Conservation (phyloP, 2,888 invertebrate genomes). For the Protodeltote pygarga region DNA sequence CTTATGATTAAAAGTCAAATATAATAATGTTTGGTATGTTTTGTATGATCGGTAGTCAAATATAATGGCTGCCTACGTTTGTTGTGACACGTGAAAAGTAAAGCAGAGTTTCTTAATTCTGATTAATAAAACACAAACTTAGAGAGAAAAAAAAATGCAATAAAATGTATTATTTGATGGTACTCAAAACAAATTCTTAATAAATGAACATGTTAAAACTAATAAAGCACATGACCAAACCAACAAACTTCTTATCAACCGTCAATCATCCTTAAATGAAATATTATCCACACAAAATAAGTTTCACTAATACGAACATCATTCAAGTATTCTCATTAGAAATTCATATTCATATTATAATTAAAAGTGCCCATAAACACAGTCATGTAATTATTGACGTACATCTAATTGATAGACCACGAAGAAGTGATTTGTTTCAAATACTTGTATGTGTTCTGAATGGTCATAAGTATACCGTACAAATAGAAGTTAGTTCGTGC, state of each 20-base stretch:
- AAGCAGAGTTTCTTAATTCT: too few relatives aligned
- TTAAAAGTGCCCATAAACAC: conserved; percentile 67
- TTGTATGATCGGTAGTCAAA: too few relatives aligned
- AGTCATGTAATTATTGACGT: conserved; percentile 68
- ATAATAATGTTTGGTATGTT: too few relatives aligned
- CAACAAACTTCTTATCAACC: conserved; percentile 18
- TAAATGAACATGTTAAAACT: conserved; percentile 23
- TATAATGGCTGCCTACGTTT: too few relatives aligned
- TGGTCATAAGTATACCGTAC: conserved; percentile 16
- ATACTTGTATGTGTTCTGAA: conserved; percentile 41
- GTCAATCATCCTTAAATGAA: conserved; percentile 45
- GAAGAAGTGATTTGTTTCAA: conserved; percentile 65
- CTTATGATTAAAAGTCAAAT: too few relatives aligned
- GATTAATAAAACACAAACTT: too few relatives aligned
- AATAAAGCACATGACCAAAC: conserved; percentile 23
- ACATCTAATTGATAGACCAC: conserved; percentile 75
- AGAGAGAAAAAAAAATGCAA: too few relatives aligned
- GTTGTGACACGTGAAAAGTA: too few relatives aligned
- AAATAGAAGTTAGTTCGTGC: conserved; percentile 40
- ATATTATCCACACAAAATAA: conserved; percentile 37
- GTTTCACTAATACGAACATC: conserved; percentile 59
- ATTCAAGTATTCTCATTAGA: conserved; percentile 59
- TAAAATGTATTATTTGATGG: too few relatives aligned
- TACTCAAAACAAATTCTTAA: background rate
- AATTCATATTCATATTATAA: conserved; percentile 68